Evolutionary conservation across 2,888 invertebrate genomes (phyloP), one percentile per base, ranked within the genome.

Genomic region (Drosophila atroscutellata): DNA sequence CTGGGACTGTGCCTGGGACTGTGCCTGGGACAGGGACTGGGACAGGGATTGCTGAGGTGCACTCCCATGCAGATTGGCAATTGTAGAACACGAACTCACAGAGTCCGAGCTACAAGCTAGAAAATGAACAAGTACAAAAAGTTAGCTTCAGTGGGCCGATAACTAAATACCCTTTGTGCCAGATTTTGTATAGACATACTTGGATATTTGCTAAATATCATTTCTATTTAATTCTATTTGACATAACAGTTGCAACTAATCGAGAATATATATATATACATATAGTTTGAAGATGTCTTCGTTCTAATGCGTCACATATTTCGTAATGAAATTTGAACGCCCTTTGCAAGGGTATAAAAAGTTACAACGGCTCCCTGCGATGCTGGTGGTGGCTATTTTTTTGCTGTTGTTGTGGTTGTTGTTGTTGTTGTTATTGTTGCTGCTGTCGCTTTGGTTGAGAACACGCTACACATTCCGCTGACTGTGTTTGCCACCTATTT

Each of bases 401-500:
- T 9, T 51, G 56, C 18, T 68, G 78, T 32, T 67, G 37, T 34
- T 58, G 62, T 26, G 51, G 58, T n/a, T 59, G 62, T 15, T 49
- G 56, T 9, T 63, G 67, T n/a, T 58, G 69, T 26, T 59, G 52
- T 30, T 77, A 30, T 11, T 59, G 60, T n/a, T 63, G 65, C 30
- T 76, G 77, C 65, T 75, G 75, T 62, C 59, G 74, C 75, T 61
- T 75, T 64, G 60, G 73, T 64, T 74, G 62, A 72, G 52, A 73
- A 80, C 80, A 81, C 52, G 83, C 72, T 74, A 74, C 83, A 80
- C 85, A 89, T 84, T 89, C 84, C 84, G 79, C 70, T 72, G 72
- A 59, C 65, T 81, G 71, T 75, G 74, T 79, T 84, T 89, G 89
- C 84, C 84, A 84, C 89, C 89, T 84, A 87, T 89, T 89, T 89